Conservation (phyloP, 2,113 vertebrate genomes). For the Procavia capensis region DNA sequence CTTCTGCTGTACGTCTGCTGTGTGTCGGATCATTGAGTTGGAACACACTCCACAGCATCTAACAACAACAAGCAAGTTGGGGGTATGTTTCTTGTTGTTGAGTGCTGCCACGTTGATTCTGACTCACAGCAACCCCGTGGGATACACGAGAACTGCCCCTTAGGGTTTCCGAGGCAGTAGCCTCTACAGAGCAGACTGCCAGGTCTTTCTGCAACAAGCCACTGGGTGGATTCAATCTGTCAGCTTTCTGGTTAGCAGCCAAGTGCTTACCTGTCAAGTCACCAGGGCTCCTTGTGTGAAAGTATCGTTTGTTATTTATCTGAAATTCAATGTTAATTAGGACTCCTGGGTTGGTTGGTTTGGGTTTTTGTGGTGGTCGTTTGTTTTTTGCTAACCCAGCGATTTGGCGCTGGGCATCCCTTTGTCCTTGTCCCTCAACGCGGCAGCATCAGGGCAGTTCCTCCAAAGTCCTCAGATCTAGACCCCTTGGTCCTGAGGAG, state of each 20-base stretch:
- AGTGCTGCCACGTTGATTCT: neutral
- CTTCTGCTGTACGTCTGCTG: neutral
- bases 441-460: no score
- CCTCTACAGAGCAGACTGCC: neutral
- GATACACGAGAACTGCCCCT: neutral
- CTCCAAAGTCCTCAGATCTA: neutral
- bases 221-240: neutral
- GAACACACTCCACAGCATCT: neutral
- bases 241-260: neutral
- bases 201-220: neutral
- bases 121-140: neutral
- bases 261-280: neutral
- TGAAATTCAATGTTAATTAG: neutral
- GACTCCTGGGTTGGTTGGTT: neutral
- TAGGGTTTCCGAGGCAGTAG: neutral
- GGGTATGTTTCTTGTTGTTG: neutral
- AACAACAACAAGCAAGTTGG: neutral
- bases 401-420: neutral
- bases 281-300: neutral
- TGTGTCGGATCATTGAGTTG: neutral
- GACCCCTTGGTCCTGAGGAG: neutral
- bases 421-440: neutral
- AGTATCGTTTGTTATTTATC: neutral
- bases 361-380: neutral
- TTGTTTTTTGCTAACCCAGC: neutral